phyloP scores from a whole-genome alignment of 2,888 invertebrate species.

The Epistrophella euchroma region DNA sequence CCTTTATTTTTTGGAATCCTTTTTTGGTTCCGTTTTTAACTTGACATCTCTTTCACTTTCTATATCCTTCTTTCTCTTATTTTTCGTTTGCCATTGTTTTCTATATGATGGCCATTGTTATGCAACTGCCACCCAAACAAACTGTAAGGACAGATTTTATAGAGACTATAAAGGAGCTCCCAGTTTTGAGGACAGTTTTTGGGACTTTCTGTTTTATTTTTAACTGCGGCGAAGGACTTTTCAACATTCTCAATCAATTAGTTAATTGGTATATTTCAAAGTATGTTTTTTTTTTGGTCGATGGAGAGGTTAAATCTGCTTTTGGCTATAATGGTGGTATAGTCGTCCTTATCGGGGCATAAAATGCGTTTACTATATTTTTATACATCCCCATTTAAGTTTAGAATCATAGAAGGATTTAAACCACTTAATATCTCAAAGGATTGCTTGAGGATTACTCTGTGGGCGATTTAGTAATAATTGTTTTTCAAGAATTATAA shows the following conservation, averaged over 20 bases:
- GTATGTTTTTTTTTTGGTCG: not conserved
- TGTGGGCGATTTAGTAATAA: constrained; percentile 23
- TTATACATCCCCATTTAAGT: no score
- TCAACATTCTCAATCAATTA: constrained; percentile 72
- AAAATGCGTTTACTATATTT: constrained; percentile 54
- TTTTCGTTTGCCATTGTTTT: constrained; percentile 48
- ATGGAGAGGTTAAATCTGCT: constrained; percentile 28
- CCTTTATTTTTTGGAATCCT: constrained; percentile 48
- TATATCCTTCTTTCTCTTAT: constrained; percentile 7
- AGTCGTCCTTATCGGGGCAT: not conserved
- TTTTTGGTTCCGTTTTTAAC: constrained; percentile 13
- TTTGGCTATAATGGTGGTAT: constrained; percentile 26
- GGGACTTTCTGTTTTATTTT: constrained; percentile 47
- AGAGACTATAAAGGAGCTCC: constrained; percentile 21
- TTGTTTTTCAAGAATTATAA: constrained; percentile 36
- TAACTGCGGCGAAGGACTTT: constrained; percentile 37
- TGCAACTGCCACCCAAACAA: not conserved
- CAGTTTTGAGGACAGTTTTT: constrained; percentile 61
- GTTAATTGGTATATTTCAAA: constrained; percentile 70
- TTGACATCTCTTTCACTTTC: not conserved
- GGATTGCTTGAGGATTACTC: constrained; percentile 62
- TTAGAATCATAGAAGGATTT: no score
- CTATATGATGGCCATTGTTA: constrained; percentile 44
- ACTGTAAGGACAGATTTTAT: constrained; percentile 12
- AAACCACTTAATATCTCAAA: constrained; percentile 64